Evolutionary conservation across 2,113 vertebrate genomes (phyloP).

Genomic region (Caranx ignobilis): DNA sequence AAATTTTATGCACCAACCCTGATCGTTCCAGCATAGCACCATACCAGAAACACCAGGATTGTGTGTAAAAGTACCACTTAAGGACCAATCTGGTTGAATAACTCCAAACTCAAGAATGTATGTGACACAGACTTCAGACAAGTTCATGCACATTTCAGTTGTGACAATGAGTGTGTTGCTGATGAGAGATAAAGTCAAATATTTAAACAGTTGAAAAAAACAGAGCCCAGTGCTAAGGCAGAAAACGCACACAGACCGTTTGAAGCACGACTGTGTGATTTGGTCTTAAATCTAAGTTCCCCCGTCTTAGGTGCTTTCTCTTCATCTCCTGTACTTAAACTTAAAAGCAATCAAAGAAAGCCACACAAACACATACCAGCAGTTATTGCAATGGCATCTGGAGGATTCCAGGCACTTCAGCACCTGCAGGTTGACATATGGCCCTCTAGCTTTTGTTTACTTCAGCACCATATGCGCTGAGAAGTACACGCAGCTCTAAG

Average conservation of each 20-base stretch:
- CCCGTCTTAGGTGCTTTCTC: background rate
- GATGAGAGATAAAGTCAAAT: background rate
- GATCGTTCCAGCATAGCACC: too few species aligned
- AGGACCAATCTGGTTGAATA: too few species aligned
- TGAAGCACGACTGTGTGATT: background rate
- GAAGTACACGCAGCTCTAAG: constrained; percentile 18
- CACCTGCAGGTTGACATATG: constrained; percentile 53
- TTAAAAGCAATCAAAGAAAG: background rate
- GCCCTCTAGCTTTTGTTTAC: constrained; percentile 56
- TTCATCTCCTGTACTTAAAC: background rate
- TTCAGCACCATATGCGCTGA: constrained; percentile 29
- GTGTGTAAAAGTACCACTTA: too few species aligned
- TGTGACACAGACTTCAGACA: too few species aligned
- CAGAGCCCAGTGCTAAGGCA: background rate
- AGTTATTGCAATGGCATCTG: constrained; percentile 30
- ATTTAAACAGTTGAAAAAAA: background rate
- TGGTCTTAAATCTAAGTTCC: background rate
- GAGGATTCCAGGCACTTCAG: constrained; percentile 30
- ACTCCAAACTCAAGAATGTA: too few species aligned
- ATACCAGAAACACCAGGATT: too few species aligned
- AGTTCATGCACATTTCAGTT: too few species aligned
- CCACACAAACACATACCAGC: background rate
- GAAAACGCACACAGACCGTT: background rate
- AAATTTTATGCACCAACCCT: too few species aligned
- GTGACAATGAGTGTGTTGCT: background rate